Percentiles rank a stretch among this genome's conserved stretches.
Evolutionary conservation across 2,888 invertebrate species (phyloP).

Genomic region (Polyommatus icarus): DNA sequence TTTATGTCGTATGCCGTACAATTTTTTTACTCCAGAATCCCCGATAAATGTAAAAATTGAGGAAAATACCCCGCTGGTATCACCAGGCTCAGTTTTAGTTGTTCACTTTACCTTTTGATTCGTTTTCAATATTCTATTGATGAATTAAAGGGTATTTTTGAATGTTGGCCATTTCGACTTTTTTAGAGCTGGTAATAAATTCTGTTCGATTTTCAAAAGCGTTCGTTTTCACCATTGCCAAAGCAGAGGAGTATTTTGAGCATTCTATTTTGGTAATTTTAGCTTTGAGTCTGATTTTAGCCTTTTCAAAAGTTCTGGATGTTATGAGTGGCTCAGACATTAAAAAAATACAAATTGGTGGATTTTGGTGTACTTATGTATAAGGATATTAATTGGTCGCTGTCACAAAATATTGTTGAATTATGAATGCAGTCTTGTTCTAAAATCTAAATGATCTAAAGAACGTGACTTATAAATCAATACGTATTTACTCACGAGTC

Average conservation of each 20-base stretch:
- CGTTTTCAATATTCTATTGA: constrained; percentile 29
- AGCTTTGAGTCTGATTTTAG: neutral
- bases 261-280: neutral
- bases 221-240: neutral
- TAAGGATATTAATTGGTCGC: too few species aligned
- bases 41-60: too few species aligned
- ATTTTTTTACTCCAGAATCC: too few species aligned
- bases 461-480: too few species aligned
- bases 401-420: too few species aligned
- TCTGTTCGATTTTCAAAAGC: constrained; percentile 14
- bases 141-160: constrained; percentile 26
- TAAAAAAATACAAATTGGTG: neutral
- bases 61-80: neutral
- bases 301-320: neutral
- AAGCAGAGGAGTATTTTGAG: neutral
- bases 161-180: constrained; percentile 15
- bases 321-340: neutral
- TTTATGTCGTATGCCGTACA: too few species aligned
- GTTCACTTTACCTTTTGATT: constrained; percentile 39
- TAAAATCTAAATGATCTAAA: too few species aligned
- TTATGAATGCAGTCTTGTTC: too few species aligned
- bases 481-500: too few species aligned
- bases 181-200: constrained; percentile 20
- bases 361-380: too few species aligned
- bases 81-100: constrained; percentile 47